A percentile compares a stretch with the other conserved stretches of the same genome.
phyloP scores from a whole-genome alignment of 2,797 vertebrate species.

The Gymnoscopelus braueri region DNA sequence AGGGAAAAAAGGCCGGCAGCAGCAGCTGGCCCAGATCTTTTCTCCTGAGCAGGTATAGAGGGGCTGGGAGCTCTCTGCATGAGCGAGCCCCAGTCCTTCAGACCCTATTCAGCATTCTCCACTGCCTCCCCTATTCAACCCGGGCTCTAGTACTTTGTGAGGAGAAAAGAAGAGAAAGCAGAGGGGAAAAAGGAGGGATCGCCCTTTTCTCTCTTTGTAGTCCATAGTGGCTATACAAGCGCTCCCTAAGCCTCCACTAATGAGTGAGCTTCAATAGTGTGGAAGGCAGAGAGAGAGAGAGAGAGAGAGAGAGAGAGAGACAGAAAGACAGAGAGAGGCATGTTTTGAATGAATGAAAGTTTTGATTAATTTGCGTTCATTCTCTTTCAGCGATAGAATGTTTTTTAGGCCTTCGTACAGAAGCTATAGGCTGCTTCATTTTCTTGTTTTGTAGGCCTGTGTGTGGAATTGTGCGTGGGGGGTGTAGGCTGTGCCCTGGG shows the following conservation, averaged over 20 bases:
- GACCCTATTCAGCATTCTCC: constrained; percentile 67
- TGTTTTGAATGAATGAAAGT: constrained; percentile 64
- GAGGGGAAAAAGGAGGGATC: constrained; percentile 66
- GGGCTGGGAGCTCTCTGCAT: constrained; percentile 78
- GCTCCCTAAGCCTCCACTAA: constrained; percentile 71
- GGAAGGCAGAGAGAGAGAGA: constrained; percentile 18
- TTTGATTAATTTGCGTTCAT: constrained; percentile 71
- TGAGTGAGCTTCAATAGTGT: constrained; percentile 65
- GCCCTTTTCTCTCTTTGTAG: constrained; percentile 73
- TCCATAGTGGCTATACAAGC: constrained; percentile 67
- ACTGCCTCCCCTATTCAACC: constrained; percentile 68
- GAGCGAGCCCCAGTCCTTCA: constrained; percentile 73
- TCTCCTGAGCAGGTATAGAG: constrained; percentile 76
- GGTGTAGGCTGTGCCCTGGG: constrained; percentile 24
- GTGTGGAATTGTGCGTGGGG: too few species aligned
- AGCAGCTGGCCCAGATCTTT: constrained; percentile 79
- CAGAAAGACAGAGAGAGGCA: constrained; percentile 22
- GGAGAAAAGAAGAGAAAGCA: constrained; percentile 55
- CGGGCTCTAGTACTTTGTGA: constrained; percentile 71
- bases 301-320: constrained; percentile 36
- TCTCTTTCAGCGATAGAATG: constrained; percentile 63
- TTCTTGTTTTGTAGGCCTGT: constrained; percentile 26
- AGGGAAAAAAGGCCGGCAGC: constrained; percentile 74
- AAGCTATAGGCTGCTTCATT: constrained; percentile 51
- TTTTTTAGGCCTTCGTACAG: constrained; percentile 41